Base-by-base conservation (phyloP, 1,140 invertebrate genomes). In the Heliconius nattereri region DNA sequence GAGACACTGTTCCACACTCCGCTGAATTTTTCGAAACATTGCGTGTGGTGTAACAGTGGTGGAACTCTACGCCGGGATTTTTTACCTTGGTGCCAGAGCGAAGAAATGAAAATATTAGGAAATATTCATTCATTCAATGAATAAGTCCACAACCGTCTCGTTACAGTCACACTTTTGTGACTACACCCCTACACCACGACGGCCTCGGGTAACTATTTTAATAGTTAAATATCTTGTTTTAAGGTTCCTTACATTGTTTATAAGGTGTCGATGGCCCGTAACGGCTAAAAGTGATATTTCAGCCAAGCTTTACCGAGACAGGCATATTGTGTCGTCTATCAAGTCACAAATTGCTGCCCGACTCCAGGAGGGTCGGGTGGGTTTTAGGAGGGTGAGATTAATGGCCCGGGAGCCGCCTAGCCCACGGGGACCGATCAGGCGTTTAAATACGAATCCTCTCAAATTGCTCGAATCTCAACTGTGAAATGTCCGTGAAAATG, bases 361-460 rank as follows among this genome's bases (percentile, higher is more conserved):
- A 79, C 37, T 75, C 19, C 37, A 66, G 52, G 40, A 71, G 54
- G 29, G n/a, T 75, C 70, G 49, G 78, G 73, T 79, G 71, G 76
- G n/a, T n/a, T n/a, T n/a, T 26, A 73, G 29, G 76, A 76, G 81
- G 71, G 66, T 26, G 52, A 90, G 87, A 90, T 90, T 89, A 90
- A 91, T 90, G 85, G 84, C 73, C 78, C 82, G 86, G 85, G 80
- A 76, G 52, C 85, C 71, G 60, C 60, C 60, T 66, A 66, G 85
- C 72, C 88, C 86, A 78, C 85, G 79, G 90, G 89, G 89, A 90
- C 80, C 87, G 89, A 90, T 90, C 86, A 80, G 75, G 73, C 87
- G 89, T 87, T 90, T 90, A 89, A 88, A 89, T 86, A 85, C 73
- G 85, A 83, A 86, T 90, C 85, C 84, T 88, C 86, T 86, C 87